Evolutionary conservation across 2,888 invertebrate species (phyloP).

Genomic region (Papilio gigon): DNA sequence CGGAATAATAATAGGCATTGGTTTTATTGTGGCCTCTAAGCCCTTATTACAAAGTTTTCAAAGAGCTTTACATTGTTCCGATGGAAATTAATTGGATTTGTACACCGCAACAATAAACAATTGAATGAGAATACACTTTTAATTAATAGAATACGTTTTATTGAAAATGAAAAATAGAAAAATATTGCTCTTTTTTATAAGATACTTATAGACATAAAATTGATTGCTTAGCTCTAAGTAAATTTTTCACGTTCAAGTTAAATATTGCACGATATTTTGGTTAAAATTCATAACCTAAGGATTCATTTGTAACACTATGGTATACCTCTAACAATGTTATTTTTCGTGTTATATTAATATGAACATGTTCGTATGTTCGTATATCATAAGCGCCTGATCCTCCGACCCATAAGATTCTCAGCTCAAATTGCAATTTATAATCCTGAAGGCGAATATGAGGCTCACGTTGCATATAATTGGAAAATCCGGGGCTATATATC

Average conservation of each 20-base stretch:
- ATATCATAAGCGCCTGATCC: not conserved
- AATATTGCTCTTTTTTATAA: not conserved
- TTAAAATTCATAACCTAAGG: no score
- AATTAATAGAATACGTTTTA: not conserved
- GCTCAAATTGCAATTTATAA: constrained; percentile 57
- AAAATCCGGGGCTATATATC: constrained; percentile 72
- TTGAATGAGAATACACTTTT: constrained; percentile 1
- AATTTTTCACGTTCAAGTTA: no score
- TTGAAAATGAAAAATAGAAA: not conserved
- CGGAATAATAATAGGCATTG: constrained; percentile 36
- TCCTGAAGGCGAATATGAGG: constrained; percentile 66
- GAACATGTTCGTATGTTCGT: not conserved
- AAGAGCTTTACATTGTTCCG: constrained; percentile 31
- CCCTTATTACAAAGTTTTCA: constrained; percentile 36
- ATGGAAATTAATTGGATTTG: constrained; percentile 33
- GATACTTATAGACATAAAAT: not conserved
- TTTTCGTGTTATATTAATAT: no score
- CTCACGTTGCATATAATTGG: constrained; percentile 71
- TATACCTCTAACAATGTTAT: no score
- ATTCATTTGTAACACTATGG: no score
- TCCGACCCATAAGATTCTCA: constrained; percentile 45
- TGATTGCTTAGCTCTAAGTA: no score
- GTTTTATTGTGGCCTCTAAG: constrained; percentile 33
- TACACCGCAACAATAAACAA: constrained; percentile 29
- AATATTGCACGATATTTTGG: no score